Percentiles rank a stretch among this genome's conserved stretches.
phyloP scores from a whole-genome alignment of 2,797 vertebrate genomes.

The Hylomyscus alleni region DNA sequence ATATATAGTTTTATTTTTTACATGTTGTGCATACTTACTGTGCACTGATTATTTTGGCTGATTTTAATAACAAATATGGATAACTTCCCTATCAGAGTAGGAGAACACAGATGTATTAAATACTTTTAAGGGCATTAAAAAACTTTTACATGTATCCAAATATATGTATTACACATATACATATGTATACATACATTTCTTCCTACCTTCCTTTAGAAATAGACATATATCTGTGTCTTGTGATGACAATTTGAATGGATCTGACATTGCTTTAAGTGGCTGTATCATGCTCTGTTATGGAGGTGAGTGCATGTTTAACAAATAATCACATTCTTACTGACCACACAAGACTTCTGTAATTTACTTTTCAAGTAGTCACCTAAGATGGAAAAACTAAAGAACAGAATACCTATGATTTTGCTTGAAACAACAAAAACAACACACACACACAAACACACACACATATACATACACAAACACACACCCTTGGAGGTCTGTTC shows the following conservation, averaged over 20 bases:
- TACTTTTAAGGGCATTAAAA: background rate
- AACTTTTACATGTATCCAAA: background rate
- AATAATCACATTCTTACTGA: background rate
- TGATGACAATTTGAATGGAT: background rate
- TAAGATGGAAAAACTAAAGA: background rate
- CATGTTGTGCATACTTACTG: background rate
- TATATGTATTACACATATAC: background rate
- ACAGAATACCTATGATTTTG: background rate
- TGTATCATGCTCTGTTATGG: background rate
- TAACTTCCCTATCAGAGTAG: background rate
- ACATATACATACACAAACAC: background rate
- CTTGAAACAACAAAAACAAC: background rate
- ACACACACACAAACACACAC: background rate
- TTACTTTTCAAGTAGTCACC: background rate
- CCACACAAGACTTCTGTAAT: background rate
- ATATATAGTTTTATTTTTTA: background rate
- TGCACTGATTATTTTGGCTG: background rate
- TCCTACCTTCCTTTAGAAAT: background rate
- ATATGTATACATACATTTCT: background rate
- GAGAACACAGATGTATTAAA: background rate
- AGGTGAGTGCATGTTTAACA: background rate
- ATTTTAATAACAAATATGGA: background rate
- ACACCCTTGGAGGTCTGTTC: background rate
- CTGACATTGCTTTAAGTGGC: background rate
- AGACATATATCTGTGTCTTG: background rate